Percentiles rank a stretch among this genome's conserved stretches.
phyloP scores from a whole-genome alignment of 1,140 invertebrate genomes.

The Chelonus insularis region DNA sequence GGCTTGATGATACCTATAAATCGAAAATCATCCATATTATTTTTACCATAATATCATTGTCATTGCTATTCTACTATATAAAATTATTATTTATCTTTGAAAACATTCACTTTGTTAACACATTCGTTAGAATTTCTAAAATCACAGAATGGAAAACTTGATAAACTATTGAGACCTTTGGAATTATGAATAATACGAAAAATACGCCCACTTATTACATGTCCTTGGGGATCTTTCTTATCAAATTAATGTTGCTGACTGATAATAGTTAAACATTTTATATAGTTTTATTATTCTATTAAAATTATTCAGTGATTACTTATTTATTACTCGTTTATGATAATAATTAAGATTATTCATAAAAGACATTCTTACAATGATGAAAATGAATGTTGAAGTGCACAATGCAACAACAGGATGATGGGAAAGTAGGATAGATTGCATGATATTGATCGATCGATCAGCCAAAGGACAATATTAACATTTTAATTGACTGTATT shows the following conservation, averaged over 20 bases:
- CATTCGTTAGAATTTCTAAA: neutral
- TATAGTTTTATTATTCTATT: neutral
- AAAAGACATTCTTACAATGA: no score
- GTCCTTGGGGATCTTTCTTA: neutral
- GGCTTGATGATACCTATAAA: slow-evolving; percentile 51
- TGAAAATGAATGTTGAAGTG: no score
- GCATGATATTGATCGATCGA: no score
- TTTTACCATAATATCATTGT: slow-evolving; percentile 9
- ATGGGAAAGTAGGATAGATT: no score
- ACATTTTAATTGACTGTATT: neutral
- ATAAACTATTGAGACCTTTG: neutral
- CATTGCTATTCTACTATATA: neutral
- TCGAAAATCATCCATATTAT: slow-evolving; percentile 23
- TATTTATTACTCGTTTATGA: no score
- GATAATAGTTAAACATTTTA: slow-evolving; percentile 8
- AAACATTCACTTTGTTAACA: no score
- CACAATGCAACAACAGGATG: no score
- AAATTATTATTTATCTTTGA: no score
- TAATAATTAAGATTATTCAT: no score
- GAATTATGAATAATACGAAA: slow-evolving; percentile 10
- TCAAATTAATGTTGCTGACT: slow-evolving; percentile 1
- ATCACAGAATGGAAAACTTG: slow-evolving; percentile 1
- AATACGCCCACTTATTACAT: slow-evolving; percentile 1
- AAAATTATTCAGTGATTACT: no score
- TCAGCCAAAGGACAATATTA: neutral